A percentile compares a stretch with the other conserved stretches of the same genome.
phyloP scores from a whole-genome alignment of 2,888 invertebrate species.

The Bombylius major region DNA sequence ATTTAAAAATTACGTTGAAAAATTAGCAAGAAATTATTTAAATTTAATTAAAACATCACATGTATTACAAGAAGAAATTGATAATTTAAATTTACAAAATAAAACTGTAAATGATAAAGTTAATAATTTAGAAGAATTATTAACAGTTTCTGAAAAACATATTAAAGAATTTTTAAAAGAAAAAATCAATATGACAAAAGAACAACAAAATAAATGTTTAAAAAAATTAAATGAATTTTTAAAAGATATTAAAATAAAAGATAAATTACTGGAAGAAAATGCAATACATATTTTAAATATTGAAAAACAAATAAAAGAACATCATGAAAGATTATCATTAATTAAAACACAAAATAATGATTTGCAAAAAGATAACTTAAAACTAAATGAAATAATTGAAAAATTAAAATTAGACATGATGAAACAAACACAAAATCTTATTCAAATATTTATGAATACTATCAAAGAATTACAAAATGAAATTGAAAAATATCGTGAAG shows the following conservation, averaged over 20 bases:
- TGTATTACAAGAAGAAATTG: neutral
- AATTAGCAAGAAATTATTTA: constrained; percentile 17
- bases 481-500: neutral
- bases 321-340: neutral
- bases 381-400: neutral
- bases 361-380: neutral
- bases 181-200: neutral
- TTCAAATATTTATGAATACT: neutral
- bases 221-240: constrained; percentile 7
- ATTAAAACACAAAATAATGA: neutral
- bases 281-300: neutral
- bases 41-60: constrained; percentile 11
- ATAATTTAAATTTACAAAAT: neutral
- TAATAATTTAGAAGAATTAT: neutral
- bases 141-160: neutral
- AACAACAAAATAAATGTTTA: neutral
- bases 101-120: neutral
- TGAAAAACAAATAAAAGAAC: neutral
- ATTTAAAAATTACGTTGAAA: constrained; percentile 21
- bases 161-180: neutral
- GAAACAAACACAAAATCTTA: neutral
- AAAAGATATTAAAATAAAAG: constrained; percentile 9
- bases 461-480: neutral
- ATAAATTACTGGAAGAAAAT: neutral
- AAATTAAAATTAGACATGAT: neutral